phyloP scores from a whole-genome alignment of 2,797 vertebrate genomes.

The Macropus fuliginosus region DNA sequence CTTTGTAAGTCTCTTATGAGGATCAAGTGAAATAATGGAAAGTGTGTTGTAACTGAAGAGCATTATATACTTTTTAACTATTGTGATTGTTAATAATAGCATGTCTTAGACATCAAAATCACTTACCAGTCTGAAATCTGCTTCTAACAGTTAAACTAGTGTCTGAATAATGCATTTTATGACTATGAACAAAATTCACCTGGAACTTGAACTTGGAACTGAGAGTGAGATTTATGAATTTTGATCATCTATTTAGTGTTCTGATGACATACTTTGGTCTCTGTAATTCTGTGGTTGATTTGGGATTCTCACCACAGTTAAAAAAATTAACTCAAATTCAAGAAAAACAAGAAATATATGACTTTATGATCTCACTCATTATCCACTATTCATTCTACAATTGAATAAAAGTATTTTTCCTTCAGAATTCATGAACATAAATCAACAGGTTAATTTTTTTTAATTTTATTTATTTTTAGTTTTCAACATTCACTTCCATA shows the following conservation, averaged over 20 bases:
- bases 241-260: not conserved
- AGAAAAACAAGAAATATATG: not conserved
- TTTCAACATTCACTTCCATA: no score
- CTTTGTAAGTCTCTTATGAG: not conserved
- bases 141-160: not conserved
- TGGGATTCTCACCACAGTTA: not conserved
- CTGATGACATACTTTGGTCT: not conserved
- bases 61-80: not conserved
- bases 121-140: no score
- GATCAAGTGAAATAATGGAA: not conserved
- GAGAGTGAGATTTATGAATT: not conserved
- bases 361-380: not conserved
- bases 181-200: not conserved
- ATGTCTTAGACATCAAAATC: not conserved
- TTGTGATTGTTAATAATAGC: not conserved
- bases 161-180: not conserved
- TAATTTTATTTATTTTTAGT: no score
- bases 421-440: not conserved
- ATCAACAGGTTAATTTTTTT: no score
- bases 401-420: not conserved
- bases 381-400: not conserved
- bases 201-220: not conserved
- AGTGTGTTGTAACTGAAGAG: not conserved
- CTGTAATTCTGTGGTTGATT: not conserved
- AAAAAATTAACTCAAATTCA: not conserved